Percentiles rank a stretch among this genome's conserved stretches.
phyloP scores from a whole-genome alignment of 2,888 invertebrate species.

The Mesorhabditis belari region DNA sequence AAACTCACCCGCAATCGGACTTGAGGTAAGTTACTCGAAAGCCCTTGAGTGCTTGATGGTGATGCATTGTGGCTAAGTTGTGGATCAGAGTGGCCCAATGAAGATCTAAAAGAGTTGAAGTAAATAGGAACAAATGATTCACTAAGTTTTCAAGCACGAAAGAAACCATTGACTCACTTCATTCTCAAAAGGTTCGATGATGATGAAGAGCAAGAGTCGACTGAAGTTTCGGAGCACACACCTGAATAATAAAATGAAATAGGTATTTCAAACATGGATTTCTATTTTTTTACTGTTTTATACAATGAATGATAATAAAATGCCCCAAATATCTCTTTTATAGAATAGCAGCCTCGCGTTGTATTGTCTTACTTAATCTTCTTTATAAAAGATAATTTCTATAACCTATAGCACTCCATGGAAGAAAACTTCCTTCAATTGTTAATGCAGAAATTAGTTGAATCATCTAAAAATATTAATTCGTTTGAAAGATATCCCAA shows the following conservation, averaged over 20 bases:
- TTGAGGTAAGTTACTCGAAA: too few relatives aligned
- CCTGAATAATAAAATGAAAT: slow-evolving; percentile 11
- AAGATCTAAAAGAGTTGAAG: slow-evolving; percentile 4
- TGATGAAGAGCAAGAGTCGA: slow-evolving; percentile 28
- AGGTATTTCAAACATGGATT: too few relatives aligned
- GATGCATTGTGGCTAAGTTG: slow-evolving; percentile 25
- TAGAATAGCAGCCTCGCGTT: too few relatives aligned
- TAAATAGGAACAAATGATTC: background rate
- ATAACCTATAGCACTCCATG: too few relatives aligned
- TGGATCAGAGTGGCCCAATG: slow-evolving; percentile 52
- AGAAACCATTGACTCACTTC: slow-evolving; percentile 6
- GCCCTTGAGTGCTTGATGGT: background rate
- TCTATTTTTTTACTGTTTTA: background rate
- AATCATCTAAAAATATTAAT: too few relatives aligned
- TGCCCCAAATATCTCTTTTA: too few relatives aligned
- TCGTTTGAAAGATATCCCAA: too few relatives aligned
- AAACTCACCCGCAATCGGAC: background rate
- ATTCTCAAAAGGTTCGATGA: slow-evolving; percentile 30
- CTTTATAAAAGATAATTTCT: too few relatives aligned
- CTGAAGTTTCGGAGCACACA: slow-evolving; percentile 24
- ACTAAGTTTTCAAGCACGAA: background rate
- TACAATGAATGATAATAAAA: too few relatives aligned
- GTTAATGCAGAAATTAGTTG: too few relatives aligned
- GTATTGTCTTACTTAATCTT: too few relatives aligned
- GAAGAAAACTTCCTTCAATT: too few relatives aligned